Conservation (phyloP, 2,797 vertebrate species). For the Poliocrania exsul region DNA sequence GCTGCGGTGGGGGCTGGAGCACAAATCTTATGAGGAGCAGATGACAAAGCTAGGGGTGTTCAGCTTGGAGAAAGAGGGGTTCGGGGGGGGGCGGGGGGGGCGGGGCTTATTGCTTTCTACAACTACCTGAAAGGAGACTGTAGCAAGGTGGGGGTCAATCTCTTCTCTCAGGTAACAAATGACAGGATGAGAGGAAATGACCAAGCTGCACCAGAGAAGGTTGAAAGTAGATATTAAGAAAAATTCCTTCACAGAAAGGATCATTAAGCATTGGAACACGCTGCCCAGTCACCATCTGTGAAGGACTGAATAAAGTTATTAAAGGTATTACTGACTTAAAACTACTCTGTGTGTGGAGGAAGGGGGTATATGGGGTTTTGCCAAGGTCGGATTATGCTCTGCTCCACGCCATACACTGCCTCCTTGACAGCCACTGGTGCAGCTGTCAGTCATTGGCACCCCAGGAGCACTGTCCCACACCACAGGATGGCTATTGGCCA, state of each 20-base stretch:
- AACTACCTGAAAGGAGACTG: not conserved
- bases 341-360: not conserved
- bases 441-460: not conserved
- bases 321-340: not conserved
- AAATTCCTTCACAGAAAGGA: not conserved
- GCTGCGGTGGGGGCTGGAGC: not conserved
- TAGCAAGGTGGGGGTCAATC: accelerated
- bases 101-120: not conserved
- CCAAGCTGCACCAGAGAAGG: not conserved
- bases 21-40: not conserved
- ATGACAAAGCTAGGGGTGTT: not conserved
- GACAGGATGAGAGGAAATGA: not conserved
- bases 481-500: not conserved
- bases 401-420: not conserved
- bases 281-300: not conserved
- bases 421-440: not conserved
- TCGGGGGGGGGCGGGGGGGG: not conserved
- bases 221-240: not conserved
- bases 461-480: not conserved
- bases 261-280: not conserved
- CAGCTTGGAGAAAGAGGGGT: not conserved
- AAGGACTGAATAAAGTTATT: not conserved
- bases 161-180: not conserved
- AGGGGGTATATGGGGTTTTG: too few species aligned
- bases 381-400: not conserved